These are phyloP conservation scores for Abrostola triplasia DNA, from an alignment of 2,888 invertebrate species.

Conservation along the genomic window DNA sequence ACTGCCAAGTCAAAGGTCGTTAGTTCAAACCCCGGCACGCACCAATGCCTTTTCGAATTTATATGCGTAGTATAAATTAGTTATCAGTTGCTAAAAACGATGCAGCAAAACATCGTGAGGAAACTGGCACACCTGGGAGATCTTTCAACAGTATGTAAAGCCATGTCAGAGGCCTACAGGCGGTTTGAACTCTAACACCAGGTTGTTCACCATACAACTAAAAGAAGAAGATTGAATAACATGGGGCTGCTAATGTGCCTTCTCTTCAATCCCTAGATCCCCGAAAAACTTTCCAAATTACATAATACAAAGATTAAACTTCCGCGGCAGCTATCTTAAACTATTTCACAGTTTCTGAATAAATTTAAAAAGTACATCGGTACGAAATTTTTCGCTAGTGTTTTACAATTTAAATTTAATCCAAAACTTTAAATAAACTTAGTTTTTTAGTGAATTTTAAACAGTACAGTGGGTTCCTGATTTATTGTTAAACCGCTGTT, in stretches of 20 bases:
- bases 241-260: constrained; percentile 14
- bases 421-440: constrained; percentile 47
- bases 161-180: too few relatives aligned
- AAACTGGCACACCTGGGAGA: too few relatives aligned
- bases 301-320: constrained; percentile 37
- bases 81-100: too few relatives aligned
- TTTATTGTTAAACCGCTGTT: constrained; percentile 31
- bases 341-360: constrained; percentile 38
- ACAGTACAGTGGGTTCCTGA: constrained; percentile 22
- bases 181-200: too few relatives aligned
- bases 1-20: too few relatives aligned
- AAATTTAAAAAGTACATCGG: constrained; percentile 45
- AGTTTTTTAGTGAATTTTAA: constrained; percentile 44
- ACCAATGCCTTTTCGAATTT: too few relatives aligned
- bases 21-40: too few relatives aligned
- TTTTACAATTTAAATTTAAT: constrained; percentile 60
- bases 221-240: constrained; percentile 1
- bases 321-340: constrained; percentile 19
- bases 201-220: too few relatives aligned
- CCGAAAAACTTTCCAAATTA: constrained; percentile 30
- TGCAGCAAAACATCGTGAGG: too few relatives aligned
- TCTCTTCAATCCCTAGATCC: constrained; percentile 23
- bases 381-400: constrained; percentile 33
- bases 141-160: too few relatives aligned
- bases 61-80: too few relatives aligned